Evolutionary conservation across 2,797 vertebrate species (phyloP), one percentile per base, ranked within the genome.

Genomic region (Galaxias olidus): DNA sequence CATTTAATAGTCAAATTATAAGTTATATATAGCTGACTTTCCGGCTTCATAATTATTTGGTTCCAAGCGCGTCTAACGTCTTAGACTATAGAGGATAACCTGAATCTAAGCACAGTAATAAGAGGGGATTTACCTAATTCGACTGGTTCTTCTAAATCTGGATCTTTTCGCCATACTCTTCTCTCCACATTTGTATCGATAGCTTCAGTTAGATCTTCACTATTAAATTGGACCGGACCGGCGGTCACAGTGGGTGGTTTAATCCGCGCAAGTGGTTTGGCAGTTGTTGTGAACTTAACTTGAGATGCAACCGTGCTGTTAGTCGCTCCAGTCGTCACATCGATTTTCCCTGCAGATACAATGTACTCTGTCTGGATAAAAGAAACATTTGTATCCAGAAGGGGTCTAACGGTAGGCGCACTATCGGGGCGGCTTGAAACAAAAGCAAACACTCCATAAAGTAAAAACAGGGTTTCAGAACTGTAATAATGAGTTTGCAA

Each of bases 41-140:
- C 11, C 9, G 44, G 45, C 7, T 6, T 14, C 4, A 44, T 61
- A 46, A 30, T 4, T 10, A 9, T 40, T 11, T 49, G 2, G 1
- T 30, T 40, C n/a, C 14, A 61, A 48, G 8, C 14, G 2, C 43
- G 9, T 50, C 9, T 11, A 19, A 4, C 11, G n/a, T n/a, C n/a
- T n/a, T n/a, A n/a, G n/a, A n/a, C n/a, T n/a, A n/a, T n/a, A 19
- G 19, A 44, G 18, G 46, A 18, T 46, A 54, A 44, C 17, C 18
- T 13, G 8, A 3, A 41, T 51, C 1, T 18, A 19, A 13, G 47
- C 10, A 54, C 14, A 41, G 19, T 11, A 9, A 9, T 57, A 2
- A 6, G 44, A 76, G n/a, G n/a, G n/a, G n/a, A n/a, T n/a, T 85
- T 71, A 90, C 90, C 90, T 10, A 88, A 77, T 10, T 85, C 65